Percentiles rank a stretch among this genome's conserved stretches.
phyloP scores from a whole-genome alignment of 2,888 invertebrate species.

The Odontomyia ornata region DNA sequence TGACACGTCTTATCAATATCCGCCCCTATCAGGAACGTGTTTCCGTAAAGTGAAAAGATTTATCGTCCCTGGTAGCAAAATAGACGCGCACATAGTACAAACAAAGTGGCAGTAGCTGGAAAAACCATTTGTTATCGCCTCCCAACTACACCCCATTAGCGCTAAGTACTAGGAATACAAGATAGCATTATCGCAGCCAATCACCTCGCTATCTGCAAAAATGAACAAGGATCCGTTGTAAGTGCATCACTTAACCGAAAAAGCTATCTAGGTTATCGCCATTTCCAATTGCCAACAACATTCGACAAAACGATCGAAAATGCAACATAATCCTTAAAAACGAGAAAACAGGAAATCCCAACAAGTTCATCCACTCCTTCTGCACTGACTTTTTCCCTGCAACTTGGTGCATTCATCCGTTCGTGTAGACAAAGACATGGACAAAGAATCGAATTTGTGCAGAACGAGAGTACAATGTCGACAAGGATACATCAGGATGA shows the following conservation, averaged over 20 bases:
- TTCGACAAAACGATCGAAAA: conserved; percentile 3
- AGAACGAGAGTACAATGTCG: too few relatives aligned
- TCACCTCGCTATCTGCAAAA: not conserved
- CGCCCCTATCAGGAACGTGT: too few relatives aligned
- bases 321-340: conserved; percentile 16
- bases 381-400: not conserved
- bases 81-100: too few relatives aligned
- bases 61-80: too few relatives aligned
- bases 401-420: too few relatives aligned
- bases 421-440: too few relatives aligned
- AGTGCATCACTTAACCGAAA: conserved; percentile 7
- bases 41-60: too few relatives aligned
- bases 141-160: not conserved
- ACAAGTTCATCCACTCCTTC: not conserved
- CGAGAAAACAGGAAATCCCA: not conserved
- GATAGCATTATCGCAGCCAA: not conserved
- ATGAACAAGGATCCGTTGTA: not conserved
- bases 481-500: too few relatives aligned
- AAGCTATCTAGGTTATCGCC: not conserved
- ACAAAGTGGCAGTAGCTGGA: too few relatives aligned
- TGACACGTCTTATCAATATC: too few relatives aligned
- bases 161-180: not conserved
- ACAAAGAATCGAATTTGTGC: too few relatives aligned
- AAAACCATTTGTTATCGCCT: too few relatives aligned
- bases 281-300: conserved; percentile 19